These are phyloP conservation scores for Anastrepha obliqua DNA, from an alignment of 1,140 invertebrate species.

Conservation along the genomic window DNA sequence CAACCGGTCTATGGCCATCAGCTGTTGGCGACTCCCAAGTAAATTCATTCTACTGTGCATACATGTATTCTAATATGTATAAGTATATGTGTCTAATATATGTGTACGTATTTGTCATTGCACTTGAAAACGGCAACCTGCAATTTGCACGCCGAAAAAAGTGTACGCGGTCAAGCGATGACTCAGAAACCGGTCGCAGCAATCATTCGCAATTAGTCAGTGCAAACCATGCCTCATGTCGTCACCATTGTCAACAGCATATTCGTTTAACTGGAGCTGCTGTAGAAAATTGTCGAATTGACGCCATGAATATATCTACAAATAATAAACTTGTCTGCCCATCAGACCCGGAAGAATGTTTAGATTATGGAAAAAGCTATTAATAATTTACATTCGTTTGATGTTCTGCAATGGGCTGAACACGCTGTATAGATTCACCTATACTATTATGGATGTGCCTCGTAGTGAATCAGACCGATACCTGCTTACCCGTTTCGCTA, in stretches of 20 bases:
- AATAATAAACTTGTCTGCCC: background rate
- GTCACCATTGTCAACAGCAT: background rate
- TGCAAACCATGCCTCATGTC: constrained; percentile 1
- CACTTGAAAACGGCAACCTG: constrained; percentile 42
- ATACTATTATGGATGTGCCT: too few species aligned
- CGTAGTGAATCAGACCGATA: too few species aligned
- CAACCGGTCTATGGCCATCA: constrained; percentile 24
- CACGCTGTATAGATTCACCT: too few species aligned
- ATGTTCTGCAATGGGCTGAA: too few species aligned
- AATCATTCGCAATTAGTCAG: background rate
- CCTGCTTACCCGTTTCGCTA: too few species aligned
- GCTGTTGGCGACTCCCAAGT: background rate
- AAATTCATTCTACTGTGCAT: too few species aligned
- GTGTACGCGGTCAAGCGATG: background rate
- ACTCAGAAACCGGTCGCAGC: constrained; percentile 35
- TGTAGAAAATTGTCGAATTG: background rate
- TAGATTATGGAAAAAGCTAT: too few species aligned
- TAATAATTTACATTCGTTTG: too few species aligned
- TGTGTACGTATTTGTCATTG: constrained; percentile 16
- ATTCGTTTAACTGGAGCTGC: background rate
- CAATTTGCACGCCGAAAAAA: constrained; percentile 31
- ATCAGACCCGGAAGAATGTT: too few species aligned
- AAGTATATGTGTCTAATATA: background rate
- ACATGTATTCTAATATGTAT: too few species aligned
- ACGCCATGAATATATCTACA: too few species aligned